Percentiles rank a stretch among this genome's conserved stretches.
phyloP scores from a whole-genome alignment of 1,140 invertebrate species.

The Galleria mellonella region DNA sequence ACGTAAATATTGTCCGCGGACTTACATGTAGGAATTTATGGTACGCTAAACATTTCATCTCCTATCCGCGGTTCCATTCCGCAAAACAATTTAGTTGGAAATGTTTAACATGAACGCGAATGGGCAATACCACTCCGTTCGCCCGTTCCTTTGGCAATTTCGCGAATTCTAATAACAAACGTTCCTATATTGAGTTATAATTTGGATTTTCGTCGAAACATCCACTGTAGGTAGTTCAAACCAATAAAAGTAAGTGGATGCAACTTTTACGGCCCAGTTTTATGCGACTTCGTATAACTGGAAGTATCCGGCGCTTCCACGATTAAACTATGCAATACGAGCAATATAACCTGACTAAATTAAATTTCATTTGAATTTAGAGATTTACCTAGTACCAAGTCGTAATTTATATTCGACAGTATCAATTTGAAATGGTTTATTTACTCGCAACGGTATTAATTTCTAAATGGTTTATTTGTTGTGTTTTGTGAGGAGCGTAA shows the following conservation, averaged over 20 bases:
- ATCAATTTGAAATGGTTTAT: too few relatives aligned
- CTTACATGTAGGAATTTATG: too few relatives aligned
- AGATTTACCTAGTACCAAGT: conserved; percentile 22
- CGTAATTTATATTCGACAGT: conserved; percentile 8
- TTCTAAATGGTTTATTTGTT: too few relatives aligned
- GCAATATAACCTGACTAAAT: conserved; percentile 43
- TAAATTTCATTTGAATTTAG: conserved; percentile 37
- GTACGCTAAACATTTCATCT: too few relatives aligned
- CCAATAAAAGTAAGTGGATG: conserved; percentile 52
- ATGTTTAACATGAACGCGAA: too few relatives aligned
- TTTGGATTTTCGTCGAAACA: conserved; percentile 8
- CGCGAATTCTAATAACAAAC: too few relatives aligned
- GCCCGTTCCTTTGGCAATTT: background rate
- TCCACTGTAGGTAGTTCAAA: conserved; percentile 7
- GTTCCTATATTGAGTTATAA: conserved; percentile 8
- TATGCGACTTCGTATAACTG: conserved; percentile 47
- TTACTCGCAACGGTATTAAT: too few relatives aligned
- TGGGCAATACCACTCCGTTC: too few relatives aligned
- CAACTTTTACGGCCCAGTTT: conserved; percentile 46
- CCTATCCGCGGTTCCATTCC: too few relatives aligned
- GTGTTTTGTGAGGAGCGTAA: too few relatives aligned
- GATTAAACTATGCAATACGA: conserved; percentile 50
- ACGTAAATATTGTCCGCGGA: too few relatives aligned
- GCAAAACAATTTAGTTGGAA: too few relatives aligned
- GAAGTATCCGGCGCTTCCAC: conserved; percentile 31